Base-by-base conservation (phyloP, 2,888 invertebrate species). In the Pediacus dermestoides region DNA sequence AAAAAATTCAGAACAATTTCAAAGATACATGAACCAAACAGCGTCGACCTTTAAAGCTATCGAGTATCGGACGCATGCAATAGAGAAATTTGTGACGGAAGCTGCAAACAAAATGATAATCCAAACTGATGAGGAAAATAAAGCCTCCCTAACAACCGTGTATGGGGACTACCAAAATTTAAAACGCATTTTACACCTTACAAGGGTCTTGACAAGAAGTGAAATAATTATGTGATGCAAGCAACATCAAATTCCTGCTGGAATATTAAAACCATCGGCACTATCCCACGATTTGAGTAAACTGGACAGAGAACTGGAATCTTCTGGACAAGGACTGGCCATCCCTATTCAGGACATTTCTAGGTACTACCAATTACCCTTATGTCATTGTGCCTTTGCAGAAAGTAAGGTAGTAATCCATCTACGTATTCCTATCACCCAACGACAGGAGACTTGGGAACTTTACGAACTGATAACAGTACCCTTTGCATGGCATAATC, bases 301-400 rank as follows among this genome's bases (percentile, higher is more conserved):
- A 4, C 22, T 42, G 1, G 30, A 22, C 6, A 22, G 8, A 16
- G 22, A 37, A n/a, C n/a, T n/a, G n/a, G n/a, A n/a, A n/a, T n/a
- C n/a, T n/a, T n/a, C n/a, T n/a, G n/a, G n/a, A n/a, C n/a, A n/a
- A n/a, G n/a, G n/a, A n/a, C n/a, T n/a, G n/a, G n/a, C n/a, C n/a
- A n/a, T n/a, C n/a, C n/a, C 41, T 3, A 2, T 30, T 2, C 3
- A 9, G 8, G 39, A 44, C 4, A 16, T 44, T 12, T 40, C 39
- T 0, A 33, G 28, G 16, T 38, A 36, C 8, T 45, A 43, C 13
- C 37, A 47, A 32, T 8, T 50, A 13, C 44, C 46, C 1, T 42
- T 50, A 3, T 37, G 44, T 12, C 44, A 48, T 16, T 50, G 50
- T 34, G 30, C 43, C 2, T 32, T 50, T 12, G 9, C 27, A 30